Evolutionary conservation across 2,113 vertebrate genomes (phyloP), one percentile per base, ranked within the genome.

Genomic region (Malurus melanocephalus): DNA sequence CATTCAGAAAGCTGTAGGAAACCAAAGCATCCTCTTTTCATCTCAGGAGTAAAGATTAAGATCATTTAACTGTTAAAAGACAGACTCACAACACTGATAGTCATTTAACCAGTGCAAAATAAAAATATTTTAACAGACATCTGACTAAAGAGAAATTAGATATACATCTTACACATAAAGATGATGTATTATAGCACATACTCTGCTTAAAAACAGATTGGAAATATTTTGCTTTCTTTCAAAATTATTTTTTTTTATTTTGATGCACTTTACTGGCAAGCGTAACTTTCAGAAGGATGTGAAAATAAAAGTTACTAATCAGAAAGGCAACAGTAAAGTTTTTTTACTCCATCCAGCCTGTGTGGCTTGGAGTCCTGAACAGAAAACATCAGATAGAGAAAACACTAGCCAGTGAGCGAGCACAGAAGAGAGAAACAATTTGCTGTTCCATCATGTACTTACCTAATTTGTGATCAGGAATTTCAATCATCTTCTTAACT

Each of bases 401-500:
- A 91, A 52, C 33, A 40, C 48, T 33, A 45, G 14, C 28, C 73
- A 75, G 38, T 27, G 16, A 90, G 48, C 62, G 32, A 81, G 69
- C 43, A 81, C 19, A 75, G 32, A 56, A 72, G 46, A 85, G 38
- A 72, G 57, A 72, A 91, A 86, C 19, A 18, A 48, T 55, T 12
- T 88, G 48, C 55, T 75, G n/a, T 73, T 88, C 66, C 59, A 60
- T 49, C 88, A 51, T 19, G 75, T 68, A 94, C 92, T 88, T 79
- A 95, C 93, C 93, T 73, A 42, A 68, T 52, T 52, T 57, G 28
- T 52, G 51, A 61, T 23, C 46, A 84, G 74, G 88, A 81, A 84
- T 94, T 92, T 91, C 77, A 91, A 75, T 27, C 83, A 88, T 93
- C 91, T 89, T 92, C 93, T 92, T 51, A 83, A 83, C 46, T 92